A percentile compares a stretch with the other conserved stretches of the same genome.
Conservation (phyloP, 2,888 invertebrate species). For the Nebria brevicollis region DNA sequence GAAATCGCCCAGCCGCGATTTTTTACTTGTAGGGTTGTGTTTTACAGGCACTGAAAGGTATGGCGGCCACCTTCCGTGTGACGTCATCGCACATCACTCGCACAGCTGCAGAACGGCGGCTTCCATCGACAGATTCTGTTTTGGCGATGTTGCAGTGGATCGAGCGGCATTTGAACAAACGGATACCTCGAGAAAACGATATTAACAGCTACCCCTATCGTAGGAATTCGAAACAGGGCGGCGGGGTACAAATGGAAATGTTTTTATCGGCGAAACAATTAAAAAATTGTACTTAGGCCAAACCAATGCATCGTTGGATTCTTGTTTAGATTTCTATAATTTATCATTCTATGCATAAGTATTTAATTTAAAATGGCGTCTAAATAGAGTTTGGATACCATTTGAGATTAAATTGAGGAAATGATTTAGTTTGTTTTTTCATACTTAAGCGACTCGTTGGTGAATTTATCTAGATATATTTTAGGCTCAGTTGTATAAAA, state of each 20-base stretch:
- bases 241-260: conserved; percentile 82
- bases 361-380: background rate
- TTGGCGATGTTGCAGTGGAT: conserved; percentile 92
- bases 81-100: conserved; percentile 85
- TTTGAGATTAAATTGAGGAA: no score
- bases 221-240: conserved; percentile 74
- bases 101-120: conserved; percentile 86
- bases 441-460: background rate
- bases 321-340: background rate
- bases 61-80: conserved; percentile 92
- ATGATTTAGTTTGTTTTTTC: background rate
- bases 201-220: conserved; percentile 59
- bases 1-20: conserved; percentile 50
- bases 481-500: background rate
- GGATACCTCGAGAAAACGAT: conserved; percentile 71
- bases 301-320: background rate
- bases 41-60: conserved; percentile 85
- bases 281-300: conserved; percentile 46
- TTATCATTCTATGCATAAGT: background rate
- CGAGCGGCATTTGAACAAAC: conserved; percentile 82
- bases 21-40: conserved; percentile 71
- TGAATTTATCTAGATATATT: background rate
- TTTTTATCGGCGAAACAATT: conserved; percentile 67
- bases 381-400: background rate
- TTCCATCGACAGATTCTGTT: conserved; percentile 90